Percentiles rank a stretch among this genome's conserved stretches.
Evolutionary conservation across 2,797 vertebrate genomes (phyloP).

Genomic region (Ispidina lecontei): DNA sequence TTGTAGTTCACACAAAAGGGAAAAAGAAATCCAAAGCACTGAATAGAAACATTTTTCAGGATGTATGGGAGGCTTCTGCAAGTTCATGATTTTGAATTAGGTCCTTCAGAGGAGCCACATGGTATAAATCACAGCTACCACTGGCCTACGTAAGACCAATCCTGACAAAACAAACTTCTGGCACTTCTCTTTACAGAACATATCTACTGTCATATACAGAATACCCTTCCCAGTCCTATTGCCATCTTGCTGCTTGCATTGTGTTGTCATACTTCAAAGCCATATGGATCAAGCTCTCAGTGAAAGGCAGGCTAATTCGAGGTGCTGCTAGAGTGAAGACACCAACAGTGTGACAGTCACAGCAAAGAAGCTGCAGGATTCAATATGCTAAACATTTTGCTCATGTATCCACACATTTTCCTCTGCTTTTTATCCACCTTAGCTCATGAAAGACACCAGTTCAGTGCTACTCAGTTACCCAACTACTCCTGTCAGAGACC

Average conservation of each 20-base stretch:
- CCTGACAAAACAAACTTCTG: not conserved
- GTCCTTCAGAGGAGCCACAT: not conserved
- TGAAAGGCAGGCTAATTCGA: not conserved
- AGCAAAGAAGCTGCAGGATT: not conserved
- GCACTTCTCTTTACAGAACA: not conserved
- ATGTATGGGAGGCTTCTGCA: not conserved
- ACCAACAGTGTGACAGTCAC: not conserved
- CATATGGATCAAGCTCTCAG: not conserved
- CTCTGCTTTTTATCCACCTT: not conserved
- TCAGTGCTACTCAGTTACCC: not conserved
- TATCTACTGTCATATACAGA: not conserved
- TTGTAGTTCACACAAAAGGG: not conserved
- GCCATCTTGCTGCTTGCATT: not conserved
- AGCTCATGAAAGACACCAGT: not conserved
- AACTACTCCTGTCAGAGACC: not conserved
- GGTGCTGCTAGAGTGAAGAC: not conserved
- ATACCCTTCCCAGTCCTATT: not conserved
- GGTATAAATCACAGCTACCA: not conserved
- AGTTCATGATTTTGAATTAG: not conserved
- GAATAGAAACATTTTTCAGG: not conserved
- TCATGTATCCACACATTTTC: not conserved
- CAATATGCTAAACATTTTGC: not conserved
- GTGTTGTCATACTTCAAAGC: not conserved
- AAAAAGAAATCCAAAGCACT: not conserved
- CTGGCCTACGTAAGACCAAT: not conserved